Base-by-base conservation (phyloP, 1,140 invertebrate genomes). In the Bombus balteatus region DNA sequence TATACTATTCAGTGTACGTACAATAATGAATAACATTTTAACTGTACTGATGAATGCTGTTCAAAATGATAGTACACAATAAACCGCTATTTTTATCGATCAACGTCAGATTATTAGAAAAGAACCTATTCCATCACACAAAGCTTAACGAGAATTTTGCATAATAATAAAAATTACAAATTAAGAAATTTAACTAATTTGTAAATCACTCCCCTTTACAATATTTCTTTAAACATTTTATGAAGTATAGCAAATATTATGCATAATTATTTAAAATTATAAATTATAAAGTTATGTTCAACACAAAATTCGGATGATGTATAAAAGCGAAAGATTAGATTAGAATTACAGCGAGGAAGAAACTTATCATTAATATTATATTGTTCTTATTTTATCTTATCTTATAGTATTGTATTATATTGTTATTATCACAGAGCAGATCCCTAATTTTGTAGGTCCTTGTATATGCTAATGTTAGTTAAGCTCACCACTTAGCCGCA, bases 1-100 rank as follows among this genome's bases (percentile, higher is more conserved):
- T 94, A 92, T 93, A 94, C 87, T 84, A 88, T 90, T 87, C 75
- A 89, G 18, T 68, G 18, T 68, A 91, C 91, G 89, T 93, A 90
- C 83, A 91, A 87, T 89, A 90, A 85, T 74, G 74, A 59, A 86
- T 86, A 73, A 82, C 37, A 37, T 89, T 83, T 90, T 82, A 83
- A 90, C 87, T 79, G 87, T 87, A 89, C 81, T 86, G 79, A 90
- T 88, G 81, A 81, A 74, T 73, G 66, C 22, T 87, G 70, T 72
- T 65, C 66, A 62, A 68, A 32, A 76, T 47, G 68, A 85, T 87
- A 77, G 66, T 72, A 34, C 74, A 85, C 62, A 89, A 86, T 83
- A 88, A 83, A 90, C 68, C 18, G 84, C 74, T 91, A 91, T 91
- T 91, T 91, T 91, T 91, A 89, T 88, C 68, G 76, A 86, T 8